These are phyloP conservation scores for Okapia johnstoni DNA, from an alignment of 2,113 vertebrate species.

Conservation along the genomic window DNA sequence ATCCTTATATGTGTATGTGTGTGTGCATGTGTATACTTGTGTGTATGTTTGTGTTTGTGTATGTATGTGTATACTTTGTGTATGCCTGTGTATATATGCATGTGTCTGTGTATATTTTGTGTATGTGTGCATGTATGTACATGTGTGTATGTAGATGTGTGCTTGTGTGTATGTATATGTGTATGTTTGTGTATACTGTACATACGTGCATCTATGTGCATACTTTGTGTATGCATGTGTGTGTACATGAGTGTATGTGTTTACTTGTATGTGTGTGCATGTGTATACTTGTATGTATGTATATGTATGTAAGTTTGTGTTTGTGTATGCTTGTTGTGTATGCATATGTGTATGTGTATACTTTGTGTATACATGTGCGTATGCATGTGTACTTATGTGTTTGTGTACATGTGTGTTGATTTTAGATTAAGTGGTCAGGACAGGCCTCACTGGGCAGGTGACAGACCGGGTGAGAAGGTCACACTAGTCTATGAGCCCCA, in stretches of 20 bases:
- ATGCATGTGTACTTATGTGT: too few species aligned
- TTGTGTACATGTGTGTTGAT: neutral
- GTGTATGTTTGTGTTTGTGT: rapidly evolving
- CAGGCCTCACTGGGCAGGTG: neutral
- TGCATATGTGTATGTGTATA: rapidly evolving
- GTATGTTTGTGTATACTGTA: neutral
- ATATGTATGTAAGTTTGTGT: neutral
- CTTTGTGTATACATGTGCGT: neutral
- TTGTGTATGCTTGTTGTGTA: neutral
- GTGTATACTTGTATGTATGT: neutral
- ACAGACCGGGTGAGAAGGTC: neutral
- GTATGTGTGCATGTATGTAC: too few species aligned
- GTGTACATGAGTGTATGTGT: neutral
- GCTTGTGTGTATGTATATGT: neutral
- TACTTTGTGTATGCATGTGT: neutral
- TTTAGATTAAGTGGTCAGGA: neutral
- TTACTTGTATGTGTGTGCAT: neutral
- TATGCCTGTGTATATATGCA: neutral
- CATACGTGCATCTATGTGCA: rapidly evolving
- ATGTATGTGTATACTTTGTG: neutral
- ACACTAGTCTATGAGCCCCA: neutral
- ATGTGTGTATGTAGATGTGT: neutral
- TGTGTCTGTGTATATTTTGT: neutral
- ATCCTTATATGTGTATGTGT: rapidly evolving
- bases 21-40: too few species aligned